Conservation (phyloP, 2,797 vertebrate species). For the Phaenicophaeus curvirostris region DNA sequence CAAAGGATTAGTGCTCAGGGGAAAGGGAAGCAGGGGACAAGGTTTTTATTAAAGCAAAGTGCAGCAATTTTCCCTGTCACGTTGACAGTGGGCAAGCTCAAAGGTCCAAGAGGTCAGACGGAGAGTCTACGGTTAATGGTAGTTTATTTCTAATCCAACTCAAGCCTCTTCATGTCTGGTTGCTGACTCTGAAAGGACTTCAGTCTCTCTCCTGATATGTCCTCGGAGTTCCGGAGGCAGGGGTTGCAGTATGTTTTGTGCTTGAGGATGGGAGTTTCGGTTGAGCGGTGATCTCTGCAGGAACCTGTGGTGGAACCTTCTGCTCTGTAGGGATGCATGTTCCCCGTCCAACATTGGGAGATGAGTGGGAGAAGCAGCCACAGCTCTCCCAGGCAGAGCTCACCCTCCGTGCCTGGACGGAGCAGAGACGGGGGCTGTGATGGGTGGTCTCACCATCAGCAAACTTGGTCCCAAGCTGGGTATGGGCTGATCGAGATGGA, state of each 20-base stretch:
- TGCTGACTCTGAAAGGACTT: slow-evolving; percentile 34
- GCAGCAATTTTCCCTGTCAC: not conserved
- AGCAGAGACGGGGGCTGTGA: not conserved
- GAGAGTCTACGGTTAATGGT: not conserved
- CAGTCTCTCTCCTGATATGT: not conserved
- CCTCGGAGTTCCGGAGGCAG: not conserved
- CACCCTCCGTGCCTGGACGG: not conserved
- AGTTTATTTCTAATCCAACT: not conserved
- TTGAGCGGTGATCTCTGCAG: not conserved
- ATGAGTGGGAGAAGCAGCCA: not conserved
- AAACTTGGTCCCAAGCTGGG: not conserved
- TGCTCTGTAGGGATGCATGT: not conserved
- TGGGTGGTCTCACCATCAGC: not conserved
- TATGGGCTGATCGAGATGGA: fast-evolving
- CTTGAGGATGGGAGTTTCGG: not conserved
- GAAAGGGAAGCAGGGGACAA: not conserved
- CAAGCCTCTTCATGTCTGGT: not conserved
- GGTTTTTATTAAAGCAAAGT: not conserved
- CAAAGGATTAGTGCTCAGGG: not conserved
- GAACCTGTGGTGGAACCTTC: not conserved
- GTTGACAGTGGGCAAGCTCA: not conserved
- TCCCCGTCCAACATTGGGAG: not conserved
- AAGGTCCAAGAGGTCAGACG: not conserved
- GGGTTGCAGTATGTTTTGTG: fast-evolving
- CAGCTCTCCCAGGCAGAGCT: not conserved